Percentiles rank a stretch among this genome's conserved stretches.
These are phyloP conservation scores for Neosilurus hyrtlii DNA, from an alignment of 2,797 vertebrate genomes.

Conservation along the genomic window DNA sequence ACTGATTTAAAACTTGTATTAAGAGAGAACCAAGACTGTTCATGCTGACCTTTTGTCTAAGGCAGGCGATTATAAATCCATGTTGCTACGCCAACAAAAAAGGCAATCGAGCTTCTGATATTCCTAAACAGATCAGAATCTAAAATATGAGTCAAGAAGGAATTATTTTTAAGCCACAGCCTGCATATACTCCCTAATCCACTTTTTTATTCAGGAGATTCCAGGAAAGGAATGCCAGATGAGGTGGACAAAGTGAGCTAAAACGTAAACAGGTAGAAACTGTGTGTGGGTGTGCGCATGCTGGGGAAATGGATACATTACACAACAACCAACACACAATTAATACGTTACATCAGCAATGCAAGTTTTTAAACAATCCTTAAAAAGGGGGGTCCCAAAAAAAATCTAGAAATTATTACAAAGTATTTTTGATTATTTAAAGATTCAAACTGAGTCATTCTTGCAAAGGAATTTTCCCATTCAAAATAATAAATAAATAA, in stretches of 20 bases:
- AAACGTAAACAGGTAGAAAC: constrained; percentile 2
- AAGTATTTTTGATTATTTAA: background rate
- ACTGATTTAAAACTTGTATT: too few species aligned
- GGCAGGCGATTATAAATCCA: background rate
- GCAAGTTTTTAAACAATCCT: background rate
- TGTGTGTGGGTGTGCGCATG: background rate
- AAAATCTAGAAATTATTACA: background rate
- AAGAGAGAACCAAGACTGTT: too few species aligned
- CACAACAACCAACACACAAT: background rate
- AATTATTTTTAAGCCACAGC: too few species aligned
- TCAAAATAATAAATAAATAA: too few species aligned
- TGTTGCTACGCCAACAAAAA: background rate
- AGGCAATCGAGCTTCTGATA: background rate
- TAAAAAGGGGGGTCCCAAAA: background rate
- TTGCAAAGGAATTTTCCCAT: background rate
- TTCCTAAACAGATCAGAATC: background rate
- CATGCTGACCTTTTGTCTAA: background rate
- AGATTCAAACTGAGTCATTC: background rate
- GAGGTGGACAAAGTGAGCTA: background rate
- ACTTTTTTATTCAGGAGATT: background rate
- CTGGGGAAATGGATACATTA: background rate
- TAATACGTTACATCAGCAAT: background rate
- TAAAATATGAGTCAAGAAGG: background rate
- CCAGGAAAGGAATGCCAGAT: too few species aligned
- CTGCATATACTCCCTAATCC: background rate